Evolutionary conservation across 2,888 invertebrate genomes (phyloP).

Genomic region (Hybos culiciformis): DNA sequence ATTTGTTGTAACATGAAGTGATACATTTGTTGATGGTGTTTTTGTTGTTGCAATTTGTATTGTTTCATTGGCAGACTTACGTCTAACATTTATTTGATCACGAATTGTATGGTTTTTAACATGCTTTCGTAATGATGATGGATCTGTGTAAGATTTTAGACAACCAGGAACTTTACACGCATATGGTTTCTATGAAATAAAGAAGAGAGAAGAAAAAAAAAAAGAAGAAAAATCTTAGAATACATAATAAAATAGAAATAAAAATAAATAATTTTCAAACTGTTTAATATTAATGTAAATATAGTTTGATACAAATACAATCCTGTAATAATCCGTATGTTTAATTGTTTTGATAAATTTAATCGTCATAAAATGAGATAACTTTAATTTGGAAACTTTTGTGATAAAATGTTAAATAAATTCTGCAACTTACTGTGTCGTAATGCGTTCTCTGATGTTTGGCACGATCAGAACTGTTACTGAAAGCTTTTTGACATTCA

Average conservation of each 20-base stretch:
- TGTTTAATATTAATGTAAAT: not conserved
- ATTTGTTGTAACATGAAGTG: conserved; percentile 11
- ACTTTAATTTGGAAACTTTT: too few relatives aligned
- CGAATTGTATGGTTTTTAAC: conserved; percentile 61
- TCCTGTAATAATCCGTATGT: not conserved
- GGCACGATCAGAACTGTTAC: conserved; percentile 95
- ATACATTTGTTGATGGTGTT: too few relatives aligned
- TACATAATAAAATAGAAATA: conserved; percentile 10
- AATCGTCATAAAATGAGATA: too few relatives aligned
- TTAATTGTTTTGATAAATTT: not conserved
- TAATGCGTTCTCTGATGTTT: conserved; percentile 98
- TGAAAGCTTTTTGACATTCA: conserved; percentile 90
- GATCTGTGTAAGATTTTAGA: conserved; percentile 85
- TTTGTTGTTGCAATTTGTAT: not conserved
- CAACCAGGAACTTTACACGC: conserved; percentile 80
- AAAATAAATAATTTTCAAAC: not conserved
- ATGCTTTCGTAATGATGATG: conserved; percentile 83
- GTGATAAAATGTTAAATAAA: too few relatives aligned
- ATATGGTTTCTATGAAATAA: conserved; percentile 68
- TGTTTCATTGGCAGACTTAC: conserved; percentile 27
- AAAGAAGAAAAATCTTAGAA: too few relatives aligned
- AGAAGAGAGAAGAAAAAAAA: not conserved
- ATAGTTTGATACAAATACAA: not conserved
- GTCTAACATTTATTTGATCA: conserved; percentile 21
- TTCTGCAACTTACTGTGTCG: conserved; percentile 81